Percentiles rank a stretch among this genome's conserved stretches.
Conservation (phyloP, 2,888 invertebrate genomes). For the Ectemnius cavifrons region DNA sequence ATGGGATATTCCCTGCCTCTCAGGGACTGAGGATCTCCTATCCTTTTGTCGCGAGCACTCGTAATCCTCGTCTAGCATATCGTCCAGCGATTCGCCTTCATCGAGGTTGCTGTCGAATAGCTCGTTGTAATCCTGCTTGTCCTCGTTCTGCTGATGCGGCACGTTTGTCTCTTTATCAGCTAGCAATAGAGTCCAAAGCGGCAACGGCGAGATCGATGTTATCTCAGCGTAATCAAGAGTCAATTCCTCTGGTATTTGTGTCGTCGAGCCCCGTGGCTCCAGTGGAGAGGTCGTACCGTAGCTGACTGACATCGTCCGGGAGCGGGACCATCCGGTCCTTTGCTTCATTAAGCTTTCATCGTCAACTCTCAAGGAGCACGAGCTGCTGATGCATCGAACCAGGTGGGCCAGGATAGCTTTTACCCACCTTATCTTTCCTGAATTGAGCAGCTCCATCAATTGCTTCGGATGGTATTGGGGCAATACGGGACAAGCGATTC, state of each 20-base stretch:
- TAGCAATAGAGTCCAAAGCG: conserved; percentile 95
- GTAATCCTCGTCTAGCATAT: conserved; percentile 86
- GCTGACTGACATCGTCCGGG: conserved; percentile 93
- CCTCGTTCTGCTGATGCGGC: conserved; percentile 73
- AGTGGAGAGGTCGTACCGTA: conserved; percentile 90
- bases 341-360: conserved; percentile 77
- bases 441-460: conserved; percentile 97
- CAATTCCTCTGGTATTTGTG: conserved; percentile 90
- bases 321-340: conserved; percentile 90
- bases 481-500: conserved; percentile 97
- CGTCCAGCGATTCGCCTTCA: conserved; percentile 90
- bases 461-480: conserved; percentile 99
- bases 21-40: conserved; percentile 85
- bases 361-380: conserved; percentile 78
- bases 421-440: conserved; percentile 98
- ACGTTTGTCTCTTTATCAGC: conserved; percentile 90
- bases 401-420: conserved; percentile 98
- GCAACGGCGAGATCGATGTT: conserved; percentile 98
- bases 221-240: conserved; percentile 97
- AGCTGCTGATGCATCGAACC: conserved; percentile 85
- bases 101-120: conserved; percentile 91
- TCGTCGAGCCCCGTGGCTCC: conserved; percentile 88
- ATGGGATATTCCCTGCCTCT: conserved; percentile 88
- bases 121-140: conserved; percentile 90
- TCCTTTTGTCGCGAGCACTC: conserved; percentile 82